Conservation (phyloP, 1,140 invertebrate species). For the Forficula auricularia region DNA sequence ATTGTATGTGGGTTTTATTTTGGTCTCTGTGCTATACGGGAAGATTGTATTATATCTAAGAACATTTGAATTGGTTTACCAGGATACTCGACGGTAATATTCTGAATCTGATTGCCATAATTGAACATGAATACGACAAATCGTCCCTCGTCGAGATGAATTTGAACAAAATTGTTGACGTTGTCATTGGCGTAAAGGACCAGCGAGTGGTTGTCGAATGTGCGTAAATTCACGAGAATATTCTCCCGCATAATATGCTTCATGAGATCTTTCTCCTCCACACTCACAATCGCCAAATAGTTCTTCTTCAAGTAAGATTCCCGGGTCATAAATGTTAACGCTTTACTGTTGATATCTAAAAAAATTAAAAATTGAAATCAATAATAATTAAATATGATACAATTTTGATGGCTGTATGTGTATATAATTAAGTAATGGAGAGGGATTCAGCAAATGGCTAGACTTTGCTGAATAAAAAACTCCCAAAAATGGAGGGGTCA, state of each 20-base stretch:
- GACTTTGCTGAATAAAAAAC: no score
- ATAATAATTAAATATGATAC: no score
- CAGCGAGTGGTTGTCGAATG: conserved; percentile 62
- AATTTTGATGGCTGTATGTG: no score
- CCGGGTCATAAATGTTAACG: conserved; percentile 67
- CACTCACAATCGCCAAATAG: conserved; percentile 41
- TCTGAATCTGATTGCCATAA: conserved; percentile 56
- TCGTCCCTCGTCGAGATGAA: conserved; percentile 61
- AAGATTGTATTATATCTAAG: conserved; percentile 12
- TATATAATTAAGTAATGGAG: no score
- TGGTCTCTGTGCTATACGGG: no score
- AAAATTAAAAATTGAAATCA: conserved; percentile 13
- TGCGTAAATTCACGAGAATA: conserved; percentile 70
- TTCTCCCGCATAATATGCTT: conserved; percentile 57
- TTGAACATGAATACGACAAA: conserved; percentile 71
- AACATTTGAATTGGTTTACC: conserved; percentile 25
- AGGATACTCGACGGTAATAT: conserved; percentile 53
- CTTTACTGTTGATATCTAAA: conserved; percentile 77
- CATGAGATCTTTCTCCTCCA: conserved; percentile 42
- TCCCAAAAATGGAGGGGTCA: no score
- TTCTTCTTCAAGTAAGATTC: conserved; percentile 62
- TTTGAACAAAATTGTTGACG: conserved; percentile 81
- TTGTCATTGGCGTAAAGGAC: conserved; percentile 84
- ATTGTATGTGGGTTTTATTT: no score
- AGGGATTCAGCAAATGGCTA: no score